Evolutionary conservation across 2,888 invertebrate species (phyloP).

Genomic region (Drosophila ezoana): DNA sequence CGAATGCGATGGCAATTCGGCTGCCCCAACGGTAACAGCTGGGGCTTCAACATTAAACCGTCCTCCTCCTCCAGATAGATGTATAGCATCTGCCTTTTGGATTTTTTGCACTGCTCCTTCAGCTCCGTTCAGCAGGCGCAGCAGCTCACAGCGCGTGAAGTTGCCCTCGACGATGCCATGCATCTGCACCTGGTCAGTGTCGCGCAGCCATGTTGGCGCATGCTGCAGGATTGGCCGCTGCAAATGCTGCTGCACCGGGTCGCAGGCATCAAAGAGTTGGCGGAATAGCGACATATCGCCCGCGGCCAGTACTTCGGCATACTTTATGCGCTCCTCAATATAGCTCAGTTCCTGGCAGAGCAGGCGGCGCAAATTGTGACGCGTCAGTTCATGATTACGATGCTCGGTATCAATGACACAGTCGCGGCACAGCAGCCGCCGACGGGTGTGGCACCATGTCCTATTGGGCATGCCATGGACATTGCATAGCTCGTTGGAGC

Average conservation of each 20-base stretch:
- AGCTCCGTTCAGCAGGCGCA: background rate
- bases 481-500: constrained; percentile 87
- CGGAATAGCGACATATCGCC: no score
- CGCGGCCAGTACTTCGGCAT: no score
- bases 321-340: no score
- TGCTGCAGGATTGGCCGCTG: no score
- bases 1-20: background rate
- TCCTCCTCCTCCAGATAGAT: background rate
- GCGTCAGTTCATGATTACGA: background rate
- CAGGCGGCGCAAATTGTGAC: no score
- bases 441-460: constrained; percentile 90
- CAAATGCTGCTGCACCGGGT: no score
- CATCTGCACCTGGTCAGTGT: no score
- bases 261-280: no score
- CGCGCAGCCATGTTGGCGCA: no score
- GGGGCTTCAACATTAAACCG: no score
- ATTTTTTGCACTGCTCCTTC: background rate
- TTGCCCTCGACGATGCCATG: no score
- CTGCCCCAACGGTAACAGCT: background rate
- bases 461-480: constrained; percentile 89
- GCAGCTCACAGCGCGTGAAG: background rate
- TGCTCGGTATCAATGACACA: background rate
- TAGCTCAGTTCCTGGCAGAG: no score
- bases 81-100: background rate
- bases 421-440: constrained; percentile 82